Evolutionary conservation across 2,888 invertebrate species (phyloP), one percentile per base, ranked within the genome.

Genomic region (Leptinotarsa juncta): DNA sequence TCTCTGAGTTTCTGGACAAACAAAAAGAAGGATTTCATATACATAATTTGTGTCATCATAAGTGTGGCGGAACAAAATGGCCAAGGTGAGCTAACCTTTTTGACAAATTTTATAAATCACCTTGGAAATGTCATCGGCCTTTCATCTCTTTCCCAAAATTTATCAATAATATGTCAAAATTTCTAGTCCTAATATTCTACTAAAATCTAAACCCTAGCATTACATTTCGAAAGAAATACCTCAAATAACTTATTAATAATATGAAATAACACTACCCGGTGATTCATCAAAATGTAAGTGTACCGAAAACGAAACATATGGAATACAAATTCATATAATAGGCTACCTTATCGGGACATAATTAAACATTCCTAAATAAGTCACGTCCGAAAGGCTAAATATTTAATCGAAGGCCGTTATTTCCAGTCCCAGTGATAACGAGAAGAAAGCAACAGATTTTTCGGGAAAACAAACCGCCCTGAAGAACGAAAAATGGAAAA

Each of bases 81-180:
- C 53, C 23, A 57, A 4, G 15, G 1, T 20, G n/a, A 7, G 23
- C 57, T 26, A 20, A 57, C 57, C 57, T 23, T 20, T 20, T 20
- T 4, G 16, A 23, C 23, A 23, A 23, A 57, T 23, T 18, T 23
- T 7, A 57, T 20, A 26, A 26, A 57, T 14, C 26, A 57, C 57
- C 57, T 57, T 57, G 57, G 57, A 20, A 5, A 23, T 57, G 57
- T 57, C 57, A 57, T 12, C 57, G 57, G 4, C 57, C 23, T 12
- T 57, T 57, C 57, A 57, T 23, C 55, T 57, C 23, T 23, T 57
- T 57, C 23, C 23, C 14, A 23, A 57, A 57, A 14, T 23, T 23
- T 57, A 57, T 57, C 57, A 57, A 57, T 57, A 57, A 57, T 23
- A 57, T 57, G 57, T 57, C 57, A 57, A 57, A 57, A 57, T 57